phyloP scores from a whole-genome alignment of 1,140 invertebrate genomes.

The Marisa cornuarietis region DNA sequence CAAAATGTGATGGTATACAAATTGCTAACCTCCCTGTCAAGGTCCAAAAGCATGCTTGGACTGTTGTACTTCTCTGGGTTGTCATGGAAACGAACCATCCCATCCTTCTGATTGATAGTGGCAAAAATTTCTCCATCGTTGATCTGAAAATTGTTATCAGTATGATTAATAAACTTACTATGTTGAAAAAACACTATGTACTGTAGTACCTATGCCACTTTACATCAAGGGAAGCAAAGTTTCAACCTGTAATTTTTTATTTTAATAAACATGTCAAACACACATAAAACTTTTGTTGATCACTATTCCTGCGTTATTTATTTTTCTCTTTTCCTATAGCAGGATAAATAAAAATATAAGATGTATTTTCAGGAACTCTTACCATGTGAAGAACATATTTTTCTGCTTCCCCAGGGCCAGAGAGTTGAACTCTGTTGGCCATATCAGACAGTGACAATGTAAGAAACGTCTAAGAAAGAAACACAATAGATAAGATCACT shows the following conservation, averaged over 20 bases:
- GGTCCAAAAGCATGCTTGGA: constrained; percentile 82
- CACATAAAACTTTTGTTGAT: background rate
- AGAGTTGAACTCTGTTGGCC: constrained; percentile 86
- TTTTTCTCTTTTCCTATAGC: background rate
- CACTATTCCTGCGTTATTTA: background rate
- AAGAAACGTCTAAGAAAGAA: constrained; percentile 79
- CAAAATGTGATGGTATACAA: too few relatives aligned
- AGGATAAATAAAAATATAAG: background rate
- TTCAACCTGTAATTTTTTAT: too few relatives aligned
- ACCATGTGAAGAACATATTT: constrained; percentile 93
- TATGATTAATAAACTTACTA: too few relatives aligned
- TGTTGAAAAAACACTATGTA: too few relatives aligned
- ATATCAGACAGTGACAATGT: constrained; percentile 94
- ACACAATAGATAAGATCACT: background rate
- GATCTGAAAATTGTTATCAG: constrained; percentile 74
- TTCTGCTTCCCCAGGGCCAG: constrained; percentile 87
- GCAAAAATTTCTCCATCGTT: constrained; percentile 97
- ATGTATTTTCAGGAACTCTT: constrained; percentile 18
- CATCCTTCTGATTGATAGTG: constrained; percentile 96
- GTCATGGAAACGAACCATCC: constrained; percentile 96
- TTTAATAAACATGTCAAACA: too few relatives aligned
- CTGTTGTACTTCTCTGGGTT: constrained; percentile 95
- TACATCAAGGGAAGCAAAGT: too few relatives aligned
- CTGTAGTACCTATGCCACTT: too few relatives aligned
- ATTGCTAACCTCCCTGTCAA: constrained; percentile 76